Evolutionary conservation across 1,140 invertebrate species (phyloP).

Genomic region (Physella acuta): DNA sequence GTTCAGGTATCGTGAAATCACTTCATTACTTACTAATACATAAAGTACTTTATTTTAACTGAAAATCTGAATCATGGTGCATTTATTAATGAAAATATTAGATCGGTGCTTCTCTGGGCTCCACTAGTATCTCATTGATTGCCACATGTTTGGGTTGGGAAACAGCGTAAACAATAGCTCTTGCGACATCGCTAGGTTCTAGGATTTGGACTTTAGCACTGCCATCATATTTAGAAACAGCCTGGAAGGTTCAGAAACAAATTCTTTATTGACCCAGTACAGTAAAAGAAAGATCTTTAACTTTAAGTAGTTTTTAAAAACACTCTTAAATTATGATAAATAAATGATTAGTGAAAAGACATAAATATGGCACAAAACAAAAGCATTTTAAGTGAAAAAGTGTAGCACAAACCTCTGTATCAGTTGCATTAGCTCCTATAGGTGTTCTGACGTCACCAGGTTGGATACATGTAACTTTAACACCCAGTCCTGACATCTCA

Average conservation of each 20-base stretch:
- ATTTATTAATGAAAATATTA: too few species aligned
- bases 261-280: too few species aligned
- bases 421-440: conserved; percentile 53
- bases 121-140: conserved; percentile 62
- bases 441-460: conserved; percentile 62
- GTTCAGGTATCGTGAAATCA: too few species aligned
- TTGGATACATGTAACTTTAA: conserved; percentile 61
- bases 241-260: conserved; percentile 32
- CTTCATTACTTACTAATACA: not conserved
- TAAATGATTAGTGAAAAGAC: too few species aligned
- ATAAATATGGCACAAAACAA: too few species aligned
- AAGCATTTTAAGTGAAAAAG: too few species aligned
- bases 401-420: conserved; percentile 55
- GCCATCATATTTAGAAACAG: conserved; percentile 50
- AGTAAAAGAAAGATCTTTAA: too few species aligned
- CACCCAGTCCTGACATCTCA: conserved; percentile 53
- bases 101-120: conserved; percentile 59
- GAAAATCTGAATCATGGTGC: not conserved
- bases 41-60: not conserved
- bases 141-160: conserved; percentile 59
- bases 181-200: conserved; percentile 58
- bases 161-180: conserved; percentile 58
- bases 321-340: too few species aligned
- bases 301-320: too few species aligned
- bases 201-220: conserved; percentile 47